These are phyloP conservation scores for Sylvilagus floridanus DNA, from an alignment of 2,797 vertebrate genomes.

Conservation along the genomic window DNA sequence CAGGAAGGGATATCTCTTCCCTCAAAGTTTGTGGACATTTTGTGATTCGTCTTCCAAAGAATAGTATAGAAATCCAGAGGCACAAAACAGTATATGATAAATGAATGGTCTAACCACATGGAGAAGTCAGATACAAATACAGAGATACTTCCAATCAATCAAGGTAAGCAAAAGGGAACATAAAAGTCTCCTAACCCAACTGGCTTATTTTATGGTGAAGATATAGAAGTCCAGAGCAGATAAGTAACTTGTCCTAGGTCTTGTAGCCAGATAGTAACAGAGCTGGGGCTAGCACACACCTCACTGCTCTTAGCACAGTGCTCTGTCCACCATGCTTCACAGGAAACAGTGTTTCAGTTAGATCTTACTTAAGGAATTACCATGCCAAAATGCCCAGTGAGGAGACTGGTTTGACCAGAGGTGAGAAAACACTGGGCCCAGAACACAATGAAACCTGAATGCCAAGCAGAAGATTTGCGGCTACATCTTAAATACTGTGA, in stretches of 20 bases:
- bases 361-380: neutral
- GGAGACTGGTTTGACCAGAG: neutral
- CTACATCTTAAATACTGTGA: neutral
- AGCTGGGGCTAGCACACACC: neutral
- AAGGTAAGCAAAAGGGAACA: neutral
- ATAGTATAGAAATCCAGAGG: neutral
- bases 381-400: neutral
- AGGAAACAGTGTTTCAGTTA: neutral
- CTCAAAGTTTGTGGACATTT: neutral
- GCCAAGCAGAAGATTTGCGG: neutral
- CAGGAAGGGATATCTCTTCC: neutral
- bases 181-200: neutral
- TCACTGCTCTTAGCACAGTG: neutral
- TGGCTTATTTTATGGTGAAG: neutral
- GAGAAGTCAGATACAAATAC: neutral
- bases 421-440: neutral
- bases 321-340: neutral
- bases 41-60: neutral
- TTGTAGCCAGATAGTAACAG: neutral
- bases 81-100: neutral
- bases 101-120: neutral
- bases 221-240: neutral
- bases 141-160: neutral
- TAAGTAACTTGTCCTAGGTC: neutral
- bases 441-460: fast-evolving